phyloP scores from a whole-genome alignment of 2,888 invertebrate genomes.

The Embidobia sp. region DNA sequence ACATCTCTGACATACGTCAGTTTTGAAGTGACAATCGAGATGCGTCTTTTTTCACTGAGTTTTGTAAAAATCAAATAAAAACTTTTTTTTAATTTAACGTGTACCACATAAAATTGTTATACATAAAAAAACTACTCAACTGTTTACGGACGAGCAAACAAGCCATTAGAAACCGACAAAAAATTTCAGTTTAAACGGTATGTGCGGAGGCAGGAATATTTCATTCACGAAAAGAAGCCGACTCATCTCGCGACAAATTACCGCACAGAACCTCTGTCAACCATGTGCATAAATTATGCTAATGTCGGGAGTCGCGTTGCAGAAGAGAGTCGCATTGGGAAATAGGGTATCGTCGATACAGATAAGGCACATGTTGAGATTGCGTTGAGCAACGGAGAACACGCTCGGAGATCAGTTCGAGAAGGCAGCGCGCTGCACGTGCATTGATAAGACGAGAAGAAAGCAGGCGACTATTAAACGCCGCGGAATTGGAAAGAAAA shows the following conservation, averaged over 20 bases:
- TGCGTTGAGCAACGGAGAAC: constrained; percentile 39
- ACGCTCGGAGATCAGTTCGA: constrained; percentile 35
- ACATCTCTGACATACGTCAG: too few species aligned
- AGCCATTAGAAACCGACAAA: too few species aligned
- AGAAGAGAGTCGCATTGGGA: constrained; percentile 14
- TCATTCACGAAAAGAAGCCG: constrained; percentile 38
- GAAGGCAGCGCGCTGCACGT: constrained; percentile 18
- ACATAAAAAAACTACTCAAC: too few species aligned
- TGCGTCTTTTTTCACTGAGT: too few species aligned
- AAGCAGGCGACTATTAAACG: constrained; percentile 21
- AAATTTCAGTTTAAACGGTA: background rate
- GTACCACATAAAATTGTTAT: too few species aligned
- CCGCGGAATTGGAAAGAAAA: constrained; percentile 44
- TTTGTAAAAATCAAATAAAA: too few species aligned
- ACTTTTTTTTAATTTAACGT: too few species aligned
- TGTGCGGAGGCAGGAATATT: constrained; percentile 40
- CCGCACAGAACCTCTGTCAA: background rate
- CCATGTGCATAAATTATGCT: constrained; percentile 28
- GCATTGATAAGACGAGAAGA: constrained; percentile 21
- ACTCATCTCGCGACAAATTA: constrained; percentile 40
- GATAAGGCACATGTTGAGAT: constrained; percentile 53
- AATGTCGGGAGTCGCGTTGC: constrained; percentile 31
- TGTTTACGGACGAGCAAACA: too few species aligned
- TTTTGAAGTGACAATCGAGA: too few species aligned
- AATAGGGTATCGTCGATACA: constrained; percentile 48